phyloP scores from a whole-genome alignment of 2,113 vertebrate genomes.

The Grantiella picta region DNA sequence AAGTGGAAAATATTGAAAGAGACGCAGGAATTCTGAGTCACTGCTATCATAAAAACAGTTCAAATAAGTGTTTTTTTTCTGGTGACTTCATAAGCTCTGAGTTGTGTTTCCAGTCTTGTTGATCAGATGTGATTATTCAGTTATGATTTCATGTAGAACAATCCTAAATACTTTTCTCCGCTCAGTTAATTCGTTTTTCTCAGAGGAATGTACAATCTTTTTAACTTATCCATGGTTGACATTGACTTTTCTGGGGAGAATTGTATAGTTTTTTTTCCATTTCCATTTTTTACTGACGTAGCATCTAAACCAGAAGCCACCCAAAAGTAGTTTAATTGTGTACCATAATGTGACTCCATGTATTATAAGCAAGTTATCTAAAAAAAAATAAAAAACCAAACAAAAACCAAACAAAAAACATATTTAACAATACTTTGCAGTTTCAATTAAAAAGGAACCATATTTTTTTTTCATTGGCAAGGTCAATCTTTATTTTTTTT shows the following conservation, averaged over 20 bases:
- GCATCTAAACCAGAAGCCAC: background rate
- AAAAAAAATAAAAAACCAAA: background rate
- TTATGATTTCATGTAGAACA: background rate
- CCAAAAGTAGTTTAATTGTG: background rate
- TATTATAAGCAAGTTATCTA: background rate
- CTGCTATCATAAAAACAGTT: background rate
- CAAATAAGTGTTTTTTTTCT: background rate
- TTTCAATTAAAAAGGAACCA: background rate
- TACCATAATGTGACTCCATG: background rate
- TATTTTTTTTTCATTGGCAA: background rate
- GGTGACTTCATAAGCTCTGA: background rate
- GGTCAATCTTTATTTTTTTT: background rate
- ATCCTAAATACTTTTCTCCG: background rate
- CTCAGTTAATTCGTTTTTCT: background rate
- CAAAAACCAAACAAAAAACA: no score
- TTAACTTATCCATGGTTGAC: background rate
- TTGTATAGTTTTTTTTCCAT: background rate
- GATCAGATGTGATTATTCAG: background rate
- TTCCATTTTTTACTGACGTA: background rate
- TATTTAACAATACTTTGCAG: no score
- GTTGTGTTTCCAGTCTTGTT: background rate
- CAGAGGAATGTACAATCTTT: background rate
- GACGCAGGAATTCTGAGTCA: background rate
- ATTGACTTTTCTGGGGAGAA: background rate
- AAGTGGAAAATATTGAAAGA: background rate